Base-by-base conservation (phyloP, 2,113 vertebrate species). In the Gallinago undulata region DNA sequence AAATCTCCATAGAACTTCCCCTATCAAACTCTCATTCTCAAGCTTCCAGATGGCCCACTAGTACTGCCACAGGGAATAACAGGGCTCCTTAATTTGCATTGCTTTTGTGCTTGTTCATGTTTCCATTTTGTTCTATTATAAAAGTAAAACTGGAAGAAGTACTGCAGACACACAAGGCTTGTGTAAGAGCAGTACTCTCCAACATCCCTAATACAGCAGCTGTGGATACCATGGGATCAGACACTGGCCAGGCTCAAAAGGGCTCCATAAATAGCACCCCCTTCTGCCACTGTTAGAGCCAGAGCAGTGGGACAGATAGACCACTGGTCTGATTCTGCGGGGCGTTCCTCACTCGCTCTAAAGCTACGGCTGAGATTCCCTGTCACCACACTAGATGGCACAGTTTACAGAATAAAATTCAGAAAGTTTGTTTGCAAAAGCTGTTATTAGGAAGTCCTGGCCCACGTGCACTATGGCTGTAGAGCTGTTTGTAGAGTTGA, bases 371-470 rank as follows among this genome's bases (percentile, higher is more conserved):
- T n/a, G 80, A 92, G 72, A 56, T 93, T 43, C 90, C 56, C 35
- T 21, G 47, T 74, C 83, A 75, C 47, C 88, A 67, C 87, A 31
- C 88, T 63, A 95, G 94, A 48, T 73, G 94, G 96, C 96, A 95
- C n/a, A 86, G 72, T 17, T 39, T 81, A 50, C 75, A 39, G 57
- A 50, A 8, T 4, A 50, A 80, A 62, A 41, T 19, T 18, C 68
- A 53, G 57, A 62, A 41, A 55, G 45, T 1, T 66, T 28, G 25
- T 13, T 11, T 6, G 37, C 31, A 48, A 35, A 9, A 16, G 53
- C 53, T 55, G 53, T 55, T 55, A 30, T 11, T 55, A 30, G 15
- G 28, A 55, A 55, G 53, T 55, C 53, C 48, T 48, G 48, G 48
- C 48, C 48, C 53, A 30, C 53, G 17, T 30, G 53, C 28, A 55